phyloP scores from a whole-genome alignment of 2,113 vertebrate species.

The Ia io region DNA sequence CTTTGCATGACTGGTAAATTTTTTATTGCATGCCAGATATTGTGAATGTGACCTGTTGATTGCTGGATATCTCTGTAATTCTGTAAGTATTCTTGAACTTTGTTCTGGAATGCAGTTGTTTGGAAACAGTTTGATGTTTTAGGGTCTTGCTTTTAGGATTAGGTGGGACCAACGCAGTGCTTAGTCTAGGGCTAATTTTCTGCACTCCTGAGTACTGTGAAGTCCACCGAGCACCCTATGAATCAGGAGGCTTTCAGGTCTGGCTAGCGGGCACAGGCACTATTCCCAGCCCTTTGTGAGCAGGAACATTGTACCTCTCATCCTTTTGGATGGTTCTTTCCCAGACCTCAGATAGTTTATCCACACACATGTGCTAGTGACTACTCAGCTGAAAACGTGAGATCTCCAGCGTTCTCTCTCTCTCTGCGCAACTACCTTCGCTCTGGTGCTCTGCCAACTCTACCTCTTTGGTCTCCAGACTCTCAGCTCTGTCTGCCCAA shows the following conservation, averaged over 20 bases:
- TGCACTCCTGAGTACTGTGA: not conserved
- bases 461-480: not conserved
- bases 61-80: too few species aligned
- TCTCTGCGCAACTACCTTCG: not conserved
- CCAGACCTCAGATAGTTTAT: not conserved
- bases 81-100: too few species aligned
- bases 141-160: not conserved
- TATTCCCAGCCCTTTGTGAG: not conserved
- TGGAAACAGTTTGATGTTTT: not conserved
- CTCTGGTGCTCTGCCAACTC: not conserved
- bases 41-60: not conserved
- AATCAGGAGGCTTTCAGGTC: not conserved
- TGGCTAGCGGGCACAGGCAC: not conserved
- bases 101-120: too few species aligned
- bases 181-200: not conserved
- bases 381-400: not conserved
- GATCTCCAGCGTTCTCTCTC: not conserved
- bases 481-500: not conserved
- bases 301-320: not conserved
- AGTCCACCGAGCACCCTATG: not conserved
- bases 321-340: not conserved
- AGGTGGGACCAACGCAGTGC: not conserved
- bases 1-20: not conserved
- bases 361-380: not conserved
- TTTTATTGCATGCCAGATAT: not conserved